A percentile compares a stretch with the other conserved stretches of the same genome.
Evolutionary conservation across 92 coral and sea anemone genomes (phyloP).

Genomic region (Zoanthus solanderi): DNA sequence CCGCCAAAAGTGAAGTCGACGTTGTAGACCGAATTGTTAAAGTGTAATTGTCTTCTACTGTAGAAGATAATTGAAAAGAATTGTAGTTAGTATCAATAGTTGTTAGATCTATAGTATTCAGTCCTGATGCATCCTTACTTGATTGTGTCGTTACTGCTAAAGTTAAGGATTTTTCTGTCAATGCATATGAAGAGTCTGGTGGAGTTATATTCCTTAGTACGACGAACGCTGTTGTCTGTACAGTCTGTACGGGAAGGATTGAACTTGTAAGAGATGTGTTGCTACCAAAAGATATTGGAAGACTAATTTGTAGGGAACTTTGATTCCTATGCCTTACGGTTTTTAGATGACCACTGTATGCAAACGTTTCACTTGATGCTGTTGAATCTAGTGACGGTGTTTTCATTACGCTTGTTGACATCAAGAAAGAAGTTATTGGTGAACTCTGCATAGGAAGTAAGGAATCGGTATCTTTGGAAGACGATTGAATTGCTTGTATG

Average conservation of each 20-base stretch:
- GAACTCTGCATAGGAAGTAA: background rate
- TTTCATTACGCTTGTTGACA: too few relatives aligned
- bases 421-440: too few relatives aligned
- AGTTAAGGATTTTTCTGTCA: background rate
- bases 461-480: background rate
- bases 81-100: background rate
- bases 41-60: too few relatives aligned
- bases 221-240: background rate
- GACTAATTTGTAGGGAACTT: background rate
- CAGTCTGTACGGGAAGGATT: background rate
- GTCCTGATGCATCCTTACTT: background rate
- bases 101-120: background rate
- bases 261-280: background rate
- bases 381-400: too few relatives aligned
- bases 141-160: background rate
- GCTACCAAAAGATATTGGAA: background rate
- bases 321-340: background rate
- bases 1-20: background rate
- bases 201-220: background rate
- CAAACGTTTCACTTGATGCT: too few relatives aligned
- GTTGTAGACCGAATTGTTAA: too few relatives aligned
- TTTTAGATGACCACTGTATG: too few relatives aligned
- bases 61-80: background rate
- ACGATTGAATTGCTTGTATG: background rate
- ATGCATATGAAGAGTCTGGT: background rate